phyloP scores from a whole-genome alignment of 2,797 vertebrate genomes.

The Lithobates sylvaticus region DNA sequence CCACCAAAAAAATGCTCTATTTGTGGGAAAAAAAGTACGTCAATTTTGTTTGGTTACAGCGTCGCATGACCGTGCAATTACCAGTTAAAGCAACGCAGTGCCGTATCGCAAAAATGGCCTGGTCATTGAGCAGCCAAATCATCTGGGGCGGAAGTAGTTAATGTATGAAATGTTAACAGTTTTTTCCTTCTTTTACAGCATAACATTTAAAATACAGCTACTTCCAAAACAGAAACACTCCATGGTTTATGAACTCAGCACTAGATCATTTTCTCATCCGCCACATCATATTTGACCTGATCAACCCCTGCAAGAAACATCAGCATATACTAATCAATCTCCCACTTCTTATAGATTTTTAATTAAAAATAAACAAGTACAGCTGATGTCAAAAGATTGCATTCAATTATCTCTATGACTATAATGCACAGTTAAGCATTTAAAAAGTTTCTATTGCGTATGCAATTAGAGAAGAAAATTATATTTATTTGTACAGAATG shows the following conservation, averaged over 20 bases:
- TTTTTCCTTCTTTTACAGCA: neutral
- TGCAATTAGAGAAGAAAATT: neutral
- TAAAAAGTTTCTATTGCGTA: neutral
- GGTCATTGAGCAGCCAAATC: no score
- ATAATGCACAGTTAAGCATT: neutral
- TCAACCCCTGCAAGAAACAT: neutral
- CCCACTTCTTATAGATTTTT: constrained; percentile 36
- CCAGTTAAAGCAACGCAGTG: no score
- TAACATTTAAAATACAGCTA: neutral
- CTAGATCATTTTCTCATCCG: neutral
- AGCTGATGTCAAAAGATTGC: constrained; percentile 11
- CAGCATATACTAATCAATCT: constrained; percentile 23
- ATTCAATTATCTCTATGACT: constrained; percentile 7
- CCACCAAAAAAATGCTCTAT: no score
- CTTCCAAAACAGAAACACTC: neutral
- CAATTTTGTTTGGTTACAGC: no score
- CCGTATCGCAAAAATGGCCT: no score
- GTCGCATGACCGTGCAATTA: no score
- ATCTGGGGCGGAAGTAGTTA: no score
- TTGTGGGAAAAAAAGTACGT: no score
- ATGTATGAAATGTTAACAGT: neutral
- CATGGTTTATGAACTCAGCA: neutral
- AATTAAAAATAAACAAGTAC: constrained; percentile 15
- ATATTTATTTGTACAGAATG: neutral
- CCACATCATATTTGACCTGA: neutral